Percentiles rank a stretch among this genome's conserved stretches.
Conservation (phyloP, 2,888 invertebrate species). For the Chorisops tibialis region DNA sequence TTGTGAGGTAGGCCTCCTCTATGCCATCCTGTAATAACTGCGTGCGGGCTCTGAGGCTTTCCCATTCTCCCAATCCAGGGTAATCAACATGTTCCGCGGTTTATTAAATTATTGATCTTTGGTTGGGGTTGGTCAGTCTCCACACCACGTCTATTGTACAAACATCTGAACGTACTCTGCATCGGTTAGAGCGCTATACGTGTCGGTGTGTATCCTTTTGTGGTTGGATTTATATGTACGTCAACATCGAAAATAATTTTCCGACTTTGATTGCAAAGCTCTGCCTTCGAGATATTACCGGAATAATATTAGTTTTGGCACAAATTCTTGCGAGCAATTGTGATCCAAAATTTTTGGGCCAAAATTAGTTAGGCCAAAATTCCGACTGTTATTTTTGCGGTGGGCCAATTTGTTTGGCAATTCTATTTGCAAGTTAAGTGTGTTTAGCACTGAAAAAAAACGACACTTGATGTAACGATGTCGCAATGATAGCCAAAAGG, state of each 20-base stretch:
- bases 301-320: constrained; percentile 9
- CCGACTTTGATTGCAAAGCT: neutral
- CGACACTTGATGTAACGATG: neutral
- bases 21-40: neutral
- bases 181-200: neutral
- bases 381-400: neutral
- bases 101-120: constrained; percentile 24
- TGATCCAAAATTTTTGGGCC: no score
- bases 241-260: constrained; percentile 19
- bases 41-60: no score
- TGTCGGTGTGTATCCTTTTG: neutral
- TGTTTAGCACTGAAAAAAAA: neutral
- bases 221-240: neutral
- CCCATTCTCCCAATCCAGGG: no score
- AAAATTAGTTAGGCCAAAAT: neutral
- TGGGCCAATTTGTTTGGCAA: constrained; percentile 15
- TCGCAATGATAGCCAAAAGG: constrained; percentile 8
- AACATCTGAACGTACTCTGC: neutral
- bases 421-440: neutral
- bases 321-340: constrained; percentile 8
- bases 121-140: constrained; percentile 6
- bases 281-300: neutral
- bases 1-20: neutral
- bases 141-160: neutral
- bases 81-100: constrained; percentile 6